Evolutionary conservation across 2,888 invertebrate genomes (phyloP), one percentile per base, ranked within the genome.

Genomic region (Phoenoteleia sp.): DNA sequence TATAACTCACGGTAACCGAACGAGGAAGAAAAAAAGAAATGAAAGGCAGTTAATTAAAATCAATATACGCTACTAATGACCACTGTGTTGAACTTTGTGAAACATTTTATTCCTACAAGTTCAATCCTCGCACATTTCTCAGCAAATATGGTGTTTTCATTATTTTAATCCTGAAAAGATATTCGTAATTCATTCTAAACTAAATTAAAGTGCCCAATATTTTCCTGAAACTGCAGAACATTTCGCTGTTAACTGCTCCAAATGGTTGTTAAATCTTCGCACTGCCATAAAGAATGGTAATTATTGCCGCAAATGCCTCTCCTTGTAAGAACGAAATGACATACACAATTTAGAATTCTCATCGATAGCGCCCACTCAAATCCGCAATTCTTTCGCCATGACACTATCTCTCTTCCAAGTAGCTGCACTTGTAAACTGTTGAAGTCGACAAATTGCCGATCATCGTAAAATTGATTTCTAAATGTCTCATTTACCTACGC

Each of bases 371-470:
- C 77, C 81, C 81, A 80, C 74, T 81, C 72, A 29, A 76, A 39
- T 80, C 69, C 69, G 54, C 79, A 85, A 88, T 89, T 87, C 88
- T 64, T 87, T 81, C 42, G 52, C 60, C 88, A 80, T 90, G 89
- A 89, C 88, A 87, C 82, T 67, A 74, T 83, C 84, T 75, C 56
- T 87, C 86, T 80, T 85, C 86, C 86, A 88, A 88, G 81, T 86
- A 58, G 89, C 90, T 89, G 88, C 90, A 88, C 90, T 90, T 90
- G 90, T 84, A 86, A 87, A 89, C 87, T 90, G 88, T 90, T 87
- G 81, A 83, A 77, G 84, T 72, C 49, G 67, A 66, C 56, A 39
- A 67, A 72, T 52, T 72, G n/a, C 58, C 58, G 64, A 58, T 71
- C 47, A 52, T 72, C 74, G 39, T 45, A 69, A 60, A 81, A 56